Conservation (phyloP, 2,113 vertebrate genomes). For the Chaetops frenatus region DNA sequence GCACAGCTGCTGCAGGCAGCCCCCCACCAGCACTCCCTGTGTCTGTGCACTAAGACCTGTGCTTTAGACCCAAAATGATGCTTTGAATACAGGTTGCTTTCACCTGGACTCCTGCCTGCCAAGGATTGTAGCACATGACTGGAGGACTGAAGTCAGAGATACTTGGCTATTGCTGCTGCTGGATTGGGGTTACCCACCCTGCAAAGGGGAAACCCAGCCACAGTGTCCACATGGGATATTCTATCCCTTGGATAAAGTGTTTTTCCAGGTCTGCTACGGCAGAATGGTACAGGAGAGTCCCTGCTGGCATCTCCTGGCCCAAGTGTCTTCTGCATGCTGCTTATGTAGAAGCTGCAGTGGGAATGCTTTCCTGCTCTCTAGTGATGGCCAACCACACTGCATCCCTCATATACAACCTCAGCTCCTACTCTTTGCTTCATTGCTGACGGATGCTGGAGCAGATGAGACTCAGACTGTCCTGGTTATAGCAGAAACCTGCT, state of each 20-base stretch:
- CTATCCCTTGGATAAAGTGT: background rate
- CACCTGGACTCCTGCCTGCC: background rate
- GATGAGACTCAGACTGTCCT: background rate
- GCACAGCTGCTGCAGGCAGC: background rate
- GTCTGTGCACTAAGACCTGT: background rate
- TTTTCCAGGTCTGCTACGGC: background rate
- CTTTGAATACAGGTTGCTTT: background rate
- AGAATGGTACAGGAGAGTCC: background rate
- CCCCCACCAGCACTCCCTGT: fast-evolving
- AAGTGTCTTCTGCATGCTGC: background rate
- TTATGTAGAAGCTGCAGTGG: background rate
- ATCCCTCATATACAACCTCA: background rate
- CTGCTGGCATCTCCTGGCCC: background rate
- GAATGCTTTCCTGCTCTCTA: conserved; percentile 56
- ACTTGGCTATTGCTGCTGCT: background rate
- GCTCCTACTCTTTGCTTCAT: background rate
- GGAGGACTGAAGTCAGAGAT: fast-evolving
- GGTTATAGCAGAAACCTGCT: background rate
- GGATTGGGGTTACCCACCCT: background rate
- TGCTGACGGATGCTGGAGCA: background rate
- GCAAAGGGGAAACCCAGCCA: background rate
- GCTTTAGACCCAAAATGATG: background rate
- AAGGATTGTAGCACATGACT: background rate
- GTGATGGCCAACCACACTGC: conserved; percentile 22
- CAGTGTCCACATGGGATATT: background rate